Base-by-base conservation (phyloP, 2,888 invertebrate species). In the Penaeus monodon region DNA sequence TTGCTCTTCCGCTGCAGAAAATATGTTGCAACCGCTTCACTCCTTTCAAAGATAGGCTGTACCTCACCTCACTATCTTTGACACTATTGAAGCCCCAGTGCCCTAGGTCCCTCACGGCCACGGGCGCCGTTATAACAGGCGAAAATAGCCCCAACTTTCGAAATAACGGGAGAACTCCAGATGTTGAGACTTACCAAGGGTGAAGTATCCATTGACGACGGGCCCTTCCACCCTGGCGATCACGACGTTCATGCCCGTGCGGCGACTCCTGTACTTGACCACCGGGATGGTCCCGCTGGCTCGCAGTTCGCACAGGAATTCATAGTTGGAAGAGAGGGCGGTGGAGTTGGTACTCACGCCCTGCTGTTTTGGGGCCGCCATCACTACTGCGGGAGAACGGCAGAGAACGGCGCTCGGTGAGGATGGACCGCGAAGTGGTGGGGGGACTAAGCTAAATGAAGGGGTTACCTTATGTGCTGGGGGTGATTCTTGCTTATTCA, bases 171-270 rank as follows among this genome's bases (percentile, higher is more conserved):
- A 57, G 57, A 17, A 57, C 57, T 17, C 57, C 57, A 57, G 57
- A 57, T 57, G 57, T 57, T 57, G 8, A n/a, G 17, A 92, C 93
- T 93, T 94, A 97, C 97, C 97, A 81, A 98, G 93, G 91, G 96
- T 95, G 92, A 98, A 96, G 92, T 95, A 96, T 84, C 97, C 97
- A 92, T 96, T 96, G 7, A 98, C 97, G 65, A 97, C 93, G n/a
- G 98, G 98, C 0, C 97, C 97, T 91, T 97, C 96, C 10, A 97
- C 96, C 92, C 97, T 95, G 17, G 96, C 97, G 90, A 97, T 94
- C 85, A 96, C 95, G 73, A 98, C 95, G 10, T 95, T 96, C 73
- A 98, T 92, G 24, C 97, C 97, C 66, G 97, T 97, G 29, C 82
- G 77, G 57, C 80, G 73, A 73, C 89, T 89, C 33, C 82, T 81